A percentile compares a stretch with the other conserved stretches of the same genome.
These are phyloP conservation scores for Fistularia tabacaria DNA, from an alignment of 2,797 vertebrate genomes.

Conservation along the genomic window DNA sequence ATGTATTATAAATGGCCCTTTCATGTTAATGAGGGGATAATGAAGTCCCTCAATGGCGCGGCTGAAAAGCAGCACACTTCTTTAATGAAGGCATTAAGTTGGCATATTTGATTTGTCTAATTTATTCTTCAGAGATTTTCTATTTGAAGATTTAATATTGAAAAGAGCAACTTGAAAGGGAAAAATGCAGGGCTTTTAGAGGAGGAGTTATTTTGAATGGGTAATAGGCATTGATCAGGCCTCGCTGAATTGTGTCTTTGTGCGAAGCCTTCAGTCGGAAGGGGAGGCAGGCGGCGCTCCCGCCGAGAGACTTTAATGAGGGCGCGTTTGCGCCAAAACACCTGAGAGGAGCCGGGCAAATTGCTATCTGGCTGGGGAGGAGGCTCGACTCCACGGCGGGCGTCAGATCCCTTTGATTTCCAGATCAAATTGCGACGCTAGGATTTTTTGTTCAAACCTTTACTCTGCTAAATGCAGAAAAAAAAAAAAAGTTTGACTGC, in stretches of 20 bases:
- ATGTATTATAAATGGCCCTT: conserved; percentile 82
- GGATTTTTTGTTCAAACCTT: too few relatives aligned
- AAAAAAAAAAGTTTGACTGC: too few relatives aligned
- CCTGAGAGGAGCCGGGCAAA: conserved; percentile 23
- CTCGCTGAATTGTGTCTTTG: conserved; percentile 45
- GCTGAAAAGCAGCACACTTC: conserved; percentile 62
- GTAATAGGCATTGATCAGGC: conserved; percentile 56
- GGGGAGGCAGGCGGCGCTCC: conserved; percentile 36
- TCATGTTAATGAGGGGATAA: conserved; percentile 79
- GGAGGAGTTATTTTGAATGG: conserved; percentile 54
- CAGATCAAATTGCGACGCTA: too few relatives aligned
- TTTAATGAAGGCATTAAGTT: conserved; percentile 76
- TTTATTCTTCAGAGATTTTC: conserved; percentile 75
- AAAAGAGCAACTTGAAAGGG: conserved; percentile 66
- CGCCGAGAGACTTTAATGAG: conserved; percentile 52
- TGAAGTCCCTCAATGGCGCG: conserved; percentile 71
- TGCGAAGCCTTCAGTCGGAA: conserved; percentile 46
- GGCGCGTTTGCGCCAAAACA: conserved; percentile 35
- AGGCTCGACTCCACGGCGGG: too few relatives aligned
- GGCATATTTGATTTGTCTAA: conserved; percentile 79
- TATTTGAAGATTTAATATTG: conserved; percentile 72
- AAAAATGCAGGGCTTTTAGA: conserved; percentile 61
- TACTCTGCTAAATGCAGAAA: too few relatives aligned
- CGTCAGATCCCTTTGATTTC: too few relatives aligned
- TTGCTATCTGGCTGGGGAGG: conserved; percentile 12